These are phyloP conservation scores for Tympanuchus pallidicinctus DNA, from an alignment of 2,113 vertebrate genomes.

Conservation along the genomic window DNA sequence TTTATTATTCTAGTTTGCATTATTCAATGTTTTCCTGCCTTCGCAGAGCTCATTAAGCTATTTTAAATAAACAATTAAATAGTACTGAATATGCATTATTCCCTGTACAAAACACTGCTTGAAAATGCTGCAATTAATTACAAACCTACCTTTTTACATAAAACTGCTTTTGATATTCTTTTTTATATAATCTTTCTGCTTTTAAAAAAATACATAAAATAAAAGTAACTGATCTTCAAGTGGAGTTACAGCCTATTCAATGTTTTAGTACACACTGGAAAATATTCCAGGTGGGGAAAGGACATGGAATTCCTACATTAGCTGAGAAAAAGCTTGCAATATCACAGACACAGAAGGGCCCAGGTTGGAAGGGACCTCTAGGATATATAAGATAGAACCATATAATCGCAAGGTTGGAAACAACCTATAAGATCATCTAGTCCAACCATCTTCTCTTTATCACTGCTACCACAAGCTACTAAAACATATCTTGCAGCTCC, in stretches of 20 bases:
- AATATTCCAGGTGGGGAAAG: background rate
- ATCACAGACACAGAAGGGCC: too few relatives aligned
- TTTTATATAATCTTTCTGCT: conserved; percentile 1
- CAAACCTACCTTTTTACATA: background rate
- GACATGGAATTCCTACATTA: background rate
- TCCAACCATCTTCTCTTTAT: too few relatives aligned
- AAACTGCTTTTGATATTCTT: conserved; percentile 15
- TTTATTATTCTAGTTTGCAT: conserved; percentile 27
- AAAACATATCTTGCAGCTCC: too few relatives aligned
- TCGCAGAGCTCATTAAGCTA: conserved; percentile 35
- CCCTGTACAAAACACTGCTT: conserved; percentile 5
- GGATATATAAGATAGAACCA: too few relatives aligned
- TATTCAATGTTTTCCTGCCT: conserved; percentile 40
- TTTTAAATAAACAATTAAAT: conserved; percentile 60
- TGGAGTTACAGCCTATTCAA: background rate
- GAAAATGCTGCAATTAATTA: conserved; percentile 42
- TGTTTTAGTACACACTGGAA: background rate
- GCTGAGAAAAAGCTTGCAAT: background rate
- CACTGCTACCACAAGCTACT: too few relatives aligned
- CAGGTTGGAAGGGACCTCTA: too few relatives aligned
- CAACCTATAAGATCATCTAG: too few relatives aligned
- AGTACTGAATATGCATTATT: conserved; percentile 54
- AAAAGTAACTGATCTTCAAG: background rate
- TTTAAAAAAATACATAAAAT: background rate
- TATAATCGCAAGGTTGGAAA: too few relatives aligned